Conservation (phyloP, 2,888 invertebrate species). For the Apoda limacodes region DNA sequence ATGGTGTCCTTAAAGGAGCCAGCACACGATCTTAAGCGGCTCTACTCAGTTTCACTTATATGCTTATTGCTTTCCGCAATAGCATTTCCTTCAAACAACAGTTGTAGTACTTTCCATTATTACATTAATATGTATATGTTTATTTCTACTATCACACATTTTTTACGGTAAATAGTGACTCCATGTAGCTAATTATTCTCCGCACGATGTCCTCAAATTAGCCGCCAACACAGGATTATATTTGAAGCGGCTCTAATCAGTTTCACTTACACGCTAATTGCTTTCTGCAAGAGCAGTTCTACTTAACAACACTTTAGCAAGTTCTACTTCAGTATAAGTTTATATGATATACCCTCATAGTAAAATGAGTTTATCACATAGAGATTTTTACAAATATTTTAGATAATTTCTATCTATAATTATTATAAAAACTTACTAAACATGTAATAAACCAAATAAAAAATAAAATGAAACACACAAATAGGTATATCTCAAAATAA, state of each 20-base stretch:
- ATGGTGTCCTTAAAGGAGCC: constrained; percentile 35
- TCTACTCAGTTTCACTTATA: constrained; percentile 56
- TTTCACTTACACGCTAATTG: constrained; percentile 54
- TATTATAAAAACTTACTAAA: constrained; percentile 1
- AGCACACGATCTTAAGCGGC: constrained; percentile 42
- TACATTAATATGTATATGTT: no score
- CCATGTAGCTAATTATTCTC: no score
- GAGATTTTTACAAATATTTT: no score
- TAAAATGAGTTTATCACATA: no score
- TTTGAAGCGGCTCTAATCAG: constrained; percentile 54
- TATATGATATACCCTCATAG: no score
- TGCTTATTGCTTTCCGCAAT: constrained; percentile 52
- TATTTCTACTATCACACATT: no score
- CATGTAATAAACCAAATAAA: constrained; percentile 2
- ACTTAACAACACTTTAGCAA: constrained; percentile 27
- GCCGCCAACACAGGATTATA: constrained; percentile 45
- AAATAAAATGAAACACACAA: no score
- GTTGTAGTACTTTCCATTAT: no score
- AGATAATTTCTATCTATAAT: no score
- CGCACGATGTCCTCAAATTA: constrained; percentile 36
- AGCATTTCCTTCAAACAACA: constrained; percentile 28
- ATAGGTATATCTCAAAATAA: no score
- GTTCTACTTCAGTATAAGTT: no score
- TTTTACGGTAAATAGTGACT: no score
- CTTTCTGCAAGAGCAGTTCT: constrained; percentile 34